A percentile compares a stretch with the other conserved stretches of the same genome.
Conservation (phyloP, 2,888 invertebrate genomes). For the Dioctria linearis region DNA sequence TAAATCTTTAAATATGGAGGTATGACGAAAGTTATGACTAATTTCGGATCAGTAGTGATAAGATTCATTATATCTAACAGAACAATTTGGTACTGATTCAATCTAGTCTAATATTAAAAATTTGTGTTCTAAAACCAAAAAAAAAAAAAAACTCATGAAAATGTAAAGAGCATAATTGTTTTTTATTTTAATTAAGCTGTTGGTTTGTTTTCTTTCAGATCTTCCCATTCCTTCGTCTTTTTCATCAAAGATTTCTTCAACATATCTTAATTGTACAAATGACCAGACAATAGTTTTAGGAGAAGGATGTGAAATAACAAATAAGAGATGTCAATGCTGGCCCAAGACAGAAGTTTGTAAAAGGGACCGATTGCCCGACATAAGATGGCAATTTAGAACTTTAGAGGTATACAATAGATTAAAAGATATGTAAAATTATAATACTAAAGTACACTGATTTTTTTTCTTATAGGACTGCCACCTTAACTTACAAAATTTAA, state of each 20-base stretch:
- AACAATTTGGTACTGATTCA: too few species aligned
- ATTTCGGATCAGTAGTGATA: too few species aligned
- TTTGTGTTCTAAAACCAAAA: too few species aligned
- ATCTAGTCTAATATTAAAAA: too few species aligned
- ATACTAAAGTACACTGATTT: not conserved
- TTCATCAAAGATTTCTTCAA: constrained; percentile 54
- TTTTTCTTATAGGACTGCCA: constrained; percentile 67
- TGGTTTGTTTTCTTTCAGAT: constrained; percentile 62
- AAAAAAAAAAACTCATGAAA: not conserved
- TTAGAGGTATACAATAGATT: constrained; percentile 65
- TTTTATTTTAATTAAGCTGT: constrained; percentile 2
- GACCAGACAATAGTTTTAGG: constrained; percentile 67
- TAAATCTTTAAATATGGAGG: too few species aligned
- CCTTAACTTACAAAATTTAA: constrained; percentile 70
- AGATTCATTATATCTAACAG: too few species aligned
- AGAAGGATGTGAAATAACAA: constrained; percentile 70
- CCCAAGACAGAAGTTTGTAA: constrained; percentile 68
- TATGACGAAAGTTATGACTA: too few species aligned
- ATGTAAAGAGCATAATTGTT: constrained; percentile 5
- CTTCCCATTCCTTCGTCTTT: constrained; percentile 64
- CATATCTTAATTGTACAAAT: constrained; percentile 68
- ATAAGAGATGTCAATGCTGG: constrained; percentile 71
- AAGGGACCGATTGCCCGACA: constrained; percentile 64
- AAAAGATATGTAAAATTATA: not conserved
- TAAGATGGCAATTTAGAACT: constrained; percentile 70